Evolutionary conservation across 2,113 vertebrate species (phyloP).

Genomic region (Cervus canadensis): DNA sequence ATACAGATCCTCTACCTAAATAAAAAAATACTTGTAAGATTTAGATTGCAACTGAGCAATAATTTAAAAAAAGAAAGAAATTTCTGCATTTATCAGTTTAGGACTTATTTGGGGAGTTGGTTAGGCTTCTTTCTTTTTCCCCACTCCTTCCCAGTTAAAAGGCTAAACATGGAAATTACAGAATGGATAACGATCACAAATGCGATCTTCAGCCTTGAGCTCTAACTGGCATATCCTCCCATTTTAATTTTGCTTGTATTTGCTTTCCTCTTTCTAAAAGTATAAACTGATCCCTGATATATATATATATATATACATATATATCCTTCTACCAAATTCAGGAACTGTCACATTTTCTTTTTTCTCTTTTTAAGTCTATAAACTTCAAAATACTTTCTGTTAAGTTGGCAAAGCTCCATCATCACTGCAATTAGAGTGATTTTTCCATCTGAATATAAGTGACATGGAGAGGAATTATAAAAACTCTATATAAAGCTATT

Average conservation of each 20-base stretch:
- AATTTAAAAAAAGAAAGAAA: not conserved
- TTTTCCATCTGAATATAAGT: constrained; percentile 68
- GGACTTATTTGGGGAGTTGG: not conserved
- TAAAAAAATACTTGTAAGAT: not conserved
- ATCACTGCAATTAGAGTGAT: constrained; percentile 69
- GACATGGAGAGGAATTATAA: constrained; percentile 51
- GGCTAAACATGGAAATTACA: constrained; percentile 36
- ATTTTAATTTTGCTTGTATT: constrained; percentile 35
- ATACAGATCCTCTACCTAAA: not conserved
- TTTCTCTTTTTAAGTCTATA: not conserved
- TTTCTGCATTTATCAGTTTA: not conserved
- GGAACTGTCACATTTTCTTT: not conserved
- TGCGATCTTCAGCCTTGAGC: constrained; percentile 9
- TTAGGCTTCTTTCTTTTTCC: not conserved
- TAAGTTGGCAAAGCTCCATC: constrained; percentile 63
- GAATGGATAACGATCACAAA: constrained; percentile 42
- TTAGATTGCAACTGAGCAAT: not conserved
- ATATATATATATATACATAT: not conserved
- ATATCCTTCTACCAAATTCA: not conserved
- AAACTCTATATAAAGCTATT: constrained; percentile 58
- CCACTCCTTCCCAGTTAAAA: not conserved
- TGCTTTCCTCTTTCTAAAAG: constrained; percentile 39
- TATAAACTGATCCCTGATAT: not conserved
- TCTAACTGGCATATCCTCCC: constrained; percentile 13
- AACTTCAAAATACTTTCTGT: constrained; percentile 37